A percentile compares a stretch with the other conserved stretches of the same genome.
Evolutionary conservation across 2,888 invertebrate genomes (phyloP).

Genomic region (Drosophila falleni): DNA sequence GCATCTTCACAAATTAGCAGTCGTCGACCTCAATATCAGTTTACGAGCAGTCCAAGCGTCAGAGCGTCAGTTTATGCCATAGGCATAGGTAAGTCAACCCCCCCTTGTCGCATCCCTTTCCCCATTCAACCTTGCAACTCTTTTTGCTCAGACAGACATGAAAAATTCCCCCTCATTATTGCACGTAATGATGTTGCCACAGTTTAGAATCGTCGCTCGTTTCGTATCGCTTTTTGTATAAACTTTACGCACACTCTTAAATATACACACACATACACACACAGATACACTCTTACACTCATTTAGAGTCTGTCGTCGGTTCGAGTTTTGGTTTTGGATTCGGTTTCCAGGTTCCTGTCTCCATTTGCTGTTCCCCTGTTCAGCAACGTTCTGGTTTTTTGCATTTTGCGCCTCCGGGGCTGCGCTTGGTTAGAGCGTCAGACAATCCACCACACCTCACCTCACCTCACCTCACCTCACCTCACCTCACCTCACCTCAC

Average conservation of each 20-base stretch:
- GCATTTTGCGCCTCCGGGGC: slow-evolving; percentile 63
- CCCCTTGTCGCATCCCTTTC: background rate
- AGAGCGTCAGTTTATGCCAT: slow-evolving; percentile 46
- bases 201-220: slow-evolving; percentile 68
- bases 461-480: background rate
- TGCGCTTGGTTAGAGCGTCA: slow-evolving; percentile 50
- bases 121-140: slow-evolving; percentile 38
- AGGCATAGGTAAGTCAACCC: slow-evolving; percentile 36
- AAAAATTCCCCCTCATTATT: slow-evolving; percentile 65
- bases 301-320: slow-evolving; percentile 39
- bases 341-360: slow-evolving; percentile 47
- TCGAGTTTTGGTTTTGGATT: slow-evolving; percentile 46
- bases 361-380: slow-evolving; percentile 74
- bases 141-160: slow-evolving; percentile 50
- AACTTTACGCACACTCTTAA: slow-evolving; percentile 18
- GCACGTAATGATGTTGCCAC: slow-evolving; percentile 77
- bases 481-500: slow-evolving; percentile 10
- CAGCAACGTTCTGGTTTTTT: slow-evolving; percentile 70
- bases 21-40: slow-evolving; percentile 81
- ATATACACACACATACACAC: slow-evolving; percentile 10
- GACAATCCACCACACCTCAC: background rate
- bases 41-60: slow-evolving; percentile 64
- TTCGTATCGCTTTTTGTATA: slow-evolving; percentile 47
- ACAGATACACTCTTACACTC: slow-evolving; percentile 6
- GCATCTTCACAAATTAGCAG: slow-evolving; percentile 75